Conservation (phyloP, 2,888 invertebrate genomes). For the Cosmopolites sordidus region DNA sequence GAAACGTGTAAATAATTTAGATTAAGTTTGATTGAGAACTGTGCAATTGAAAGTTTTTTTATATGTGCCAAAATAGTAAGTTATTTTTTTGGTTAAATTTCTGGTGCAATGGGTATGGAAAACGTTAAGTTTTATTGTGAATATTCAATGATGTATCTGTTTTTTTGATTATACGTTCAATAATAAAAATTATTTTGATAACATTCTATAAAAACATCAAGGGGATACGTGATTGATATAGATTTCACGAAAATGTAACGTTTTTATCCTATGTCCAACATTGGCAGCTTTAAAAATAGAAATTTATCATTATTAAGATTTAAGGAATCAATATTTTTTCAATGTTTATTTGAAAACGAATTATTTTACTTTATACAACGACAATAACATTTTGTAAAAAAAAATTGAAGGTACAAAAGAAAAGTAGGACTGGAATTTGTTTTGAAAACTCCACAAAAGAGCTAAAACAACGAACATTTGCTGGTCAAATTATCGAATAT, state of each 20-base stretch:
- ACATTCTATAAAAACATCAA: no score
- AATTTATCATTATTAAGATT: background rate
- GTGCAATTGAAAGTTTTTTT: conserved; percentile 21
- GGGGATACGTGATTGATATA: no score
- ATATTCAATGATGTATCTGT: no score
- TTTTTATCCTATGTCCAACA: conserved; percentile 10
- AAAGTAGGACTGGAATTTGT: conserved; percentile 15
- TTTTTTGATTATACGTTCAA: no score
- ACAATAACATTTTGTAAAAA: conserved; percentile 9
- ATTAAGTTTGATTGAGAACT: conserved; percentile 17
- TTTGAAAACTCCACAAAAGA: conserved; percentile 3
- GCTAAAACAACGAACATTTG: background rate
- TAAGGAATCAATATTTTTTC: no score
- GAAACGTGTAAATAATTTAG: background rate
- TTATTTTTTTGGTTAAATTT: conserved; percentile 1
- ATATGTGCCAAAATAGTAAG: conserved; percentile 20
- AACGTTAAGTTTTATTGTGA: no score
- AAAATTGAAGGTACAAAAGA: conserved; percentile 14
- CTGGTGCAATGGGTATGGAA: conserved; percentile 13
- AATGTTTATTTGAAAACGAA: background rate
- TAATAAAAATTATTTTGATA: no score
- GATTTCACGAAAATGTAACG: no score
- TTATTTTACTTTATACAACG: conserved; percentile 8
- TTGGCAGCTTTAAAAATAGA: conserved; percentile 19
- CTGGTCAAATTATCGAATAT: background rate